Evolutionary conservation across 2,888 invertebrate genomes (phyloP), one percentile per base, ranked within the genome.

Genomic region (Atherix ibis): DNA sequence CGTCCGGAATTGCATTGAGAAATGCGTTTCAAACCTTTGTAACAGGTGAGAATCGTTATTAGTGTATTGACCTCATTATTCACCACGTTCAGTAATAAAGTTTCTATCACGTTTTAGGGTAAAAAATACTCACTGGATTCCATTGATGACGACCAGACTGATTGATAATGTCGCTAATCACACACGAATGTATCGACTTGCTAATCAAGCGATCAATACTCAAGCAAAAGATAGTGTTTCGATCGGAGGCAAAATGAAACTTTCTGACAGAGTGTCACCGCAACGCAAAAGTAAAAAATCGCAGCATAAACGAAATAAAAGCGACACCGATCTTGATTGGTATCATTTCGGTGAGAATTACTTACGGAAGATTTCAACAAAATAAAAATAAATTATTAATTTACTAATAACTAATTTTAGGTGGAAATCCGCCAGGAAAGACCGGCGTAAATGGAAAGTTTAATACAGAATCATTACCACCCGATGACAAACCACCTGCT

Each of bases 321-420:
- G 77, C 58, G 78, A 79, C 47, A 77, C 78, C 25, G 78, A 78
- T 50, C 62, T 76, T 22, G 64, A 67, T n/a, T 74, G 74, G 72
- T 70, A 70, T 42, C n/a, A n/a, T n/a, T 65, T 68, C 49, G 68
- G 70, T 68, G 55, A 42, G 35, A 5, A 26, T 26, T 26, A 26
- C 12, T 26, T 26, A 8, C 9, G 19, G 5, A 22, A 22, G 10
- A 22, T 8, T 22, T 6, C 10, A 22, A 22, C 22, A 22, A 22
- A 22, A 22, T 19, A 9, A 6, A 19, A 19, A 19, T 19, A 19
- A 19, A 19, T n/a, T n/a, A 19, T 6, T 19, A 19, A 9, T 19
- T 19, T 19, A 6, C 19, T 19, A 6, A 6, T 19, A n/a, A n/a
- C n/a, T 17, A 13, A 18, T 26, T 17, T 17, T 24, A 37, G 31